Base-by-base conservation (phyloP, 35 echinoderm and acorn worm genomes). In the Ophioderma brevispina region DNA sequence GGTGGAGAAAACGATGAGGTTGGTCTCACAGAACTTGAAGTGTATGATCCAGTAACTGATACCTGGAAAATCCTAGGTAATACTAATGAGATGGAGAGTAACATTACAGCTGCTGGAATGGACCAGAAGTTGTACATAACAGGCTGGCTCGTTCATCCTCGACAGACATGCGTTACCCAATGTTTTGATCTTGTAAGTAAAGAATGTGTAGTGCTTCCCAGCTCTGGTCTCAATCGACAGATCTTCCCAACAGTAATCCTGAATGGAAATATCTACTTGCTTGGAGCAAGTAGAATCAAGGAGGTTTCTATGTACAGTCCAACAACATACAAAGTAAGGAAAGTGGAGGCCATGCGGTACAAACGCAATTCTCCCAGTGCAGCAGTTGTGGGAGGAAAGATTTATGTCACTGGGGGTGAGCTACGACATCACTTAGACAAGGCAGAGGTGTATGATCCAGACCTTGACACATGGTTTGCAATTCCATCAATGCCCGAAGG, bases 361-460 rank as follows among this genome's bases (percentile, higher is more conserved):
- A 95, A 95, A 46, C 89, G 93, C 77, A 95, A 95, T 70, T 81
- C 84, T 30, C 93, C 93, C 0, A 89, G 88, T 55, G 93, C 85
- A 10, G 79, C 93, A 1, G 85, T 95, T 4, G 89, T 95, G 4
- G 89, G 84, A 13, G 76, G 88, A 8, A 86, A 81, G 40, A 90
- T 95, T n/a, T 87, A 91, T 41, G 93, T 95, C 43, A 95, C 82
- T 14, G 93, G 93, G 0, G 93, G 93, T 31, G 93, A 95, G 80
- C 85, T 95, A 18, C 76, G 84, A 64, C 88, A 91, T 33, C 84
- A 95, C 77, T 49, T 90, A 6, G 55, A 86, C 55, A 90, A 91
- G 37, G 88, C 87, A 32, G 93, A 95, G 43, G 64, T 8, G 4
- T 94, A 80, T 86, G 92, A 94, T 87, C 84, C 93, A 4, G 55